A percentile compares a stretch with the other conserved stretches of the same genome.
Conservation (phyloP, 2,797 vertebrate species). For the Pelobates cultripes region DNA sequence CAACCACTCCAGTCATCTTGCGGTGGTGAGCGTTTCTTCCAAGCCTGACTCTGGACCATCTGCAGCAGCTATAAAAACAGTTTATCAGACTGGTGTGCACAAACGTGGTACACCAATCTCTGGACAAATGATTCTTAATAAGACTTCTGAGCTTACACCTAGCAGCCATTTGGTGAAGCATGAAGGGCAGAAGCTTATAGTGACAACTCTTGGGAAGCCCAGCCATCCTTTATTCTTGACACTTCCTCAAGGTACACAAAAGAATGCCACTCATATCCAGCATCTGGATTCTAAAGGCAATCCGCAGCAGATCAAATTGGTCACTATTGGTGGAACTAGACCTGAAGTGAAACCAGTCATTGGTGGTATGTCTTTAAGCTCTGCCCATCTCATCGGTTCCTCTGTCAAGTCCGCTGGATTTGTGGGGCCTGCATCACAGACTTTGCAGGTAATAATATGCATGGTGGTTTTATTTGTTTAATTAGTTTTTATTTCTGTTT, state of each 20-base stretch:
- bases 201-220: slow-evolving; percentile 88
- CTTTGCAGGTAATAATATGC: slow-evolving; percentile 82
- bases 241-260: slow-evolving; percentile 82
- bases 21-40: slow-evolving; percentile 64
- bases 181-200: slow-evolving; percentile 93
- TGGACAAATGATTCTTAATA: slow-evolving; percentile 95
- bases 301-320: slow-evolving; percentile 90
- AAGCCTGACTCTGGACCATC: slow-evolving; percentile 69
- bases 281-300: slow-evolving; percentile 79
- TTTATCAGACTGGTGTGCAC: slow-evolving; percentile 77
- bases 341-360: slow-evolving; percentile 86
- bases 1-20: slow-evolving; percentile 69
- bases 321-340: slow-evolving; percentile 84
- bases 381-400: slow-evolving; percentile 80
- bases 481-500: too few species aligned
- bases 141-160: slow-evolving; percentile 80
- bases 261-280: slow-evolving; percentile 75
- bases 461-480: too few species aligned
- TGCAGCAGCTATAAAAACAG: slow-evolving; percentile 62
- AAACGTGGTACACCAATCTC: slow-evolving; percentile 85
- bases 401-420: slow-evolving; percentile 77
- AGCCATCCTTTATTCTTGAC: slow-evolving; percentile 92
- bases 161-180: slow-evolving; percentile 83
- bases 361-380: slow-evolving; percentile 76
- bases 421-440: slow-evolving; percentile 93